Base-by-base conservation (phyloP, 2,888 invertebrate species). In the Trypoxylon attenuatum region DNA sequence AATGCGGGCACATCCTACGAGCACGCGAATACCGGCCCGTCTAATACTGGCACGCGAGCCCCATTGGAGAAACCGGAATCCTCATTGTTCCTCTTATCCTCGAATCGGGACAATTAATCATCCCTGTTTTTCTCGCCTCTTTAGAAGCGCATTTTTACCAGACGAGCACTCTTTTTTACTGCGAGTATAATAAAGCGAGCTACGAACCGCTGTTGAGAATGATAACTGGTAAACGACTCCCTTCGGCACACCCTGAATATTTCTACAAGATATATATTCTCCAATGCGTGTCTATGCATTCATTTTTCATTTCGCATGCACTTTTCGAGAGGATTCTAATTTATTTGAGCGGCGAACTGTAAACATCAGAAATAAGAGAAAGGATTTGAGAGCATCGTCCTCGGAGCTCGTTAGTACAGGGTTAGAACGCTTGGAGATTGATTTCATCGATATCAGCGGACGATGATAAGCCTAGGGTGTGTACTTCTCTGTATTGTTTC, bases 381-480 rank as follows among this genome's bases (percentile, higher is more conserved):
- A n/a, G n/a, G n/a, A n/a, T n/a, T n/a, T n/a, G n/a, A n/a, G n/a
- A n/a, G n/a, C n/a, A n/a, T n/a, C n/a, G n/a, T n/a, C n/a, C n/a
- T n/a, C n/a, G n/a, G n/a, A n/a, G n/a, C n/a, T n/a, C n/a, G n/a
- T n/a, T n/a, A n/a, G n/a, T n/a, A n/a, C n/a, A n/a, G n/a, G n/a
- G n/a, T n/a, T n/a, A n/a, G n/a, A n/a, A n/a, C 1, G 27, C 5
- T 27, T 10, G 33, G 33, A 33, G 13, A 33, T 33, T 33, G 33
- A 33, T 33, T 33, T 13, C n/a, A 13, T 13, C 33, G 33, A 33
- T 33, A 33, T 10, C 33, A 13, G n/a, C 8, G 33, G 51, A 19
- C 39, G 55, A 51, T 56, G 62, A 65, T 51, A 52, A 58, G 50
- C 61, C 13, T 33, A 33, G 10, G 33, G 33, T 1, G 33, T 13